These are phyloP conservation scores for Leptocoma aspasia DNA, from an alignment of 2,113 vertebrate genomes.

Conservation along the genomic window DNA sequence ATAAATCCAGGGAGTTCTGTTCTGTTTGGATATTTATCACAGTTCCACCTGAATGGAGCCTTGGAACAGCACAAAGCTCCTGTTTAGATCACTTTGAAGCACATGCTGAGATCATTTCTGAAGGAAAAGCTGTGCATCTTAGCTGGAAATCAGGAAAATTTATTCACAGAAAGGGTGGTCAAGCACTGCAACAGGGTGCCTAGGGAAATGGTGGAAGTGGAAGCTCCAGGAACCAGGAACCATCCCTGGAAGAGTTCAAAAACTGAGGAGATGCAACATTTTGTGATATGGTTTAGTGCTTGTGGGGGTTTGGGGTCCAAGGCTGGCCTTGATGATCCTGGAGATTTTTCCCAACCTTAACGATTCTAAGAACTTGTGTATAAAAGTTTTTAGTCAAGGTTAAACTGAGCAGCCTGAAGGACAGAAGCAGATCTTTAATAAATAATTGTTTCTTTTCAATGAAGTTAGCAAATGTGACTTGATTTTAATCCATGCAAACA, in stretches of 20 bases:
- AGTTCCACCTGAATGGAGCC: not conserved
- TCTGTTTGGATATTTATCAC: not conserved
- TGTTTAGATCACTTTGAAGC: not conserved
- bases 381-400: not conserved
- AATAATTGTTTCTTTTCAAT: not conserved
- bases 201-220: no score
- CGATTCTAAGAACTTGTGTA: not conserved
- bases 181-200: not conserved
- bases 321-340: not conserved
- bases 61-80: not conserved
- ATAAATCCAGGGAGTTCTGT: not conserved
- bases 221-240: not conserved
- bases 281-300: accelerated
- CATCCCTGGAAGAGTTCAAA: not conserved
- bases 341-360: not conserved
- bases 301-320: not conserved
- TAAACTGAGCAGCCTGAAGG: not conserved
- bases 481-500: not conserved
- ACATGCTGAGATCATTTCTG: not conserved
- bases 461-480: not conserved
- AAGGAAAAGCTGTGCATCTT: not conserved
- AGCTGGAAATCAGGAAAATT: not conserved
- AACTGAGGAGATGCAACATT: not conserved
- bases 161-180: not conserved
- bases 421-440: not conserved